Percentiles rank a stretch among this genome's conserved stretches.
Conservation (phyloP, 35 echinoderm and acorn worm genomes). For the Apostichopus californicus region DNA sequence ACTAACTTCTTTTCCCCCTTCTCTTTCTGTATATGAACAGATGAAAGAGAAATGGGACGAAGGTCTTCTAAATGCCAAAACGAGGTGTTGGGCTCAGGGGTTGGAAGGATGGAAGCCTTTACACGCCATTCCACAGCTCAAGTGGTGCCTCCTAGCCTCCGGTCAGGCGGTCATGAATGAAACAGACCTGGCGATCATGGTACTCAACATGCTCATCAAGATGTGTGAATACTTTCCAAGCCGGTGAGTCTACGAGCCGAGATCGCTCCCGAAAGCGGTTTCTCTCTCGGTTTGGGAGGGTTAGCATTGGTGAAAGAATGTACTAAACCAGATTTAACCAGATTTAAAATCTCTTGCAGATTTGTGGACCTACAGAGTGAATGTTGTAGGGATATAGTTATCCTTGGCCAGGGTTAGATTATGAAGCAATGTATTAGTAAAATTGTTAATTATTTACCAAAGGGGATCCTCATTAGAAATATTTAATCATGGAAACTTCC, state of each 20-base stretch:
- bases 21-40: slow-evolving; percentile 31
- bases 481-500: too few species aligned
- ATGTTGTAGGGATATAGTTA: too few species aligned
- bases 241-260: slow-evolving; percentile 44
- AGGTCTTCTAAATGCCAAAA: slow-evolving; percentile 76
- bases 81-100: slow-evolving; percentile 96
- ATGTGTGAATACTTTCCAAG: slow-evolving; percentile 99
- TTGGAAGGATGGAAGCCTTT: slow-evolving; percentile 97
- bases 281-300: too few species aligned
- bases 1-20: background rate
- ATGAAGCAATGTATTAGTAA: too few species aligned
- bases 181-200: slow-evolving; percentile 83
- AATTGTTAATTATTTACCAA: too few species aligned
- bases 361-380: too few species aligned
- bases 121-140: slow-evolving; percentile 95
- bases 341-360: too few species aligned
- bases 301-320: too few species aligned
- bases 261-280: too few species aligned
- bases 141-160: slow-evolving; percentile 90
- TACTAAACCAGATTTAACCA: too few species aligned
- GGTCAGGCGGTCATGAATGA: slow-evolving; percentile 95
- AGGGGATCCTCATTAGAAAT: too few species aligned
- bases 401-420: too few species aligned
- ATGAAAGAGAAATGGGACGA: slow-evolving; percentile 96
- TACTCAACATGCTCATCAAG: slow-evolving; percentile 96